phyloP scores from a whole-genome alignment of 2,113 vertebrate genomes.

The Trematomus loennbergii region DNA sequence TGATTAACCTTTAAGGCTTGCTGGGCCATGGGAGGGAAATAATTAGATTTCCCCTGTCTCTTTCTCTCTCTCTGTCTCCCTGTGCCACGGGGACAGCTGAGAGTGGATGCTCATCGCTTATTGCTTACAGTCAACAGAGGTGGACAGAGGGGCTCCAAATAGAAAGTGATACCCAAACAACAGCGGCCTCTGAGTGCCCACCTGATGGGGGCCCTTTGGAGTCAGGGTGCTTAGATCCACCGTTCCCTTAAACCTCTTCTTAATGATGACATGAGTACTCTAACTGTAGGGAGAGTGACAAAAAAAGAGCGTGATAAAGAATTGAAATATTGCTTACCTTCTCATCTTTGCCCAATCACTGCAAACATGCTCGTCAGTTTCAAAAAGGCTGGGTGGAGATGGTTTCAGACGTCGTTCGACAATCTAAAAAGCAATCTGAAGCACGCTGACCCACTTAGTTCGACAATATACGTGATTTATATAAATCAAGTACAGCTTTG shows the following conservation, averaged over 20 bases:
- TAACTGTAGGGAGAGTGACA: neutral
- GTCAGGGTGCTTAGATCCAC: neutral
- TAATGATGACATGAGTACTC: neutral
- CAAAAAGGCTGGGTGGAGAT: neutral
- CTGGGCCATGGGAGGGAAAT: conserved; percentile 78
- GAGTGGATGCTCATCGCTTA: conserved; percentile 46
- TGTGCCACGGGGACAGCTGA: conserved; percentile 33
- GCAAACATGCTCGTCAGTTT: neutral
- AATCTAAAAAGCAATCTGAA: neutral
- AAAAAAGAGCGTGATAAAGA: neutral
- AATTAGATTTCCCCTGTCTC: conserved; percentile 72
- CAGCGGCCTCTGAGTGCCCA: neutral
- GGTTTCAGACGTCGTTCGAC: neutral
- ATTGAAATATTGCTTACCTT: no score
- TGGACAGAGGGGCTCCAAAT: conserved; percentile 38
- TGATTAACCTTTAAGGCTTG: conserved; percentile 85
- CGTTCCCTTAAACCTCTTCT: neutral
- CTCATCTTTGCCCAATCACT: neutral
- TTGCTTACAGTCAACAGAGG: conserved; percentile 61
- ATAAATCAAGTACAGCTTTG: neutral
- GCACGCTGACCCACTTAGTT: neutral
- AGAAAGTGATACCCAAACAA: conserved; percentile 51
- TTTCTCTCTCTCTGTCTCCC: conserved; percentile 27
- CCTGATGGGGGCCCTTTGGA: conserved; percentile 4
- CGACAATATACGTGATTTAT: neutral